Evolutionary conservation across 1,140 invertebrate genomes (phyloP).

Genomic region (Aethina tumida): DNA sequence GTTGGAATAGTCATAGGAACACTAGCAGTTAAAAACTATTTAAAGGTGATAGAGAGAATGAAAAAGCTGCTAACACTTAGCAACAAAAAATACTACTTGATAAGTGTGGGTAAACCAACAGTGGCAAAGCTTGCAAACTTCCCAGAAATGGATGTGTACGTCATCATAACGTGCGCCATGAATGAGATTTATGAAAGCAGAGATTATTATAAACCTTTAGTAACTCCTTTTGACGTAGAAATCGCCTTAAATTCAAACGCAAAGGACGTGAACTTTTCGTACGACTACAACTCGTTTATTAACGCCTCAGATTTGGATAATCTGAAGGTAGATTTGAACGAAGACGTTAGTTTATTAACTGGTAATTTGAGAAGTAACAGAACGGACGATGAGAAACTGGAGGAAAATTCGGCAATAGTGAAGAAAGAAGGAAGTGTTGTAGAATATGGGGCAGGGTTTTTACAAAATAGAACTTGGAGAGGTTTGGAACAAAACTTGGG

Average conservation of each 20-base stretch:
- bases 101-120: conserved; percentile 88
- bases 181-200: conserved; percentile 72
- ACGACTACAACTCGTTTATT: conserved; percentile 40
- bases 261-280: conserved; percentile 24
- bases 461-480: conserved; percentile 57
- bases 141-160: conserved; percentile 84
- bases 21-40: conserved; percentile 70
- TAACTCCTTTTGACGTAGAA: conserved; percentile 89
- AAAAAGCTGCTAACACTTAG: conserved; percentile 60
- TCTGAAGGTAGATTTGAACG: conserved; percentile 8
- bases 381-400: conserved; percentile 27
- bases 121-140: conserved; percentile 89
- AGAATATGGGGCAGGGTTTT: conserved; percentile 42
- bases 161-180: conserved; percentile 83
- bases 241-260: conserved; percentile 62
- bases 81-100: conserved; percentile 80
- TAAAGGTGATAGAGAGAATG: conserved; percentile 63
- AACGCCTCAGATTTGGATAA: conserved; percentile 30
- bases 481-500: conserved; percentile 65
- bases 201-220: conserved; percentile 82
- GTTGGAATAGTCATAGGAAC: conserved; percentile 86
- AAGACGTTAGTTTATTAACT: conserved; percentile 60
- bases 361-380: conserved; percentile 46
- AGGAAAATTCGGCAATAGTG: conserved; percentile 21
- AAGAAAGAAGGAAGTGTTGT: conserved; percentile 36